Evolutionary conservation across 2,888 invertebrate genomes (phyloP).

Genomic region (Ennomos erosarius): DNA sequence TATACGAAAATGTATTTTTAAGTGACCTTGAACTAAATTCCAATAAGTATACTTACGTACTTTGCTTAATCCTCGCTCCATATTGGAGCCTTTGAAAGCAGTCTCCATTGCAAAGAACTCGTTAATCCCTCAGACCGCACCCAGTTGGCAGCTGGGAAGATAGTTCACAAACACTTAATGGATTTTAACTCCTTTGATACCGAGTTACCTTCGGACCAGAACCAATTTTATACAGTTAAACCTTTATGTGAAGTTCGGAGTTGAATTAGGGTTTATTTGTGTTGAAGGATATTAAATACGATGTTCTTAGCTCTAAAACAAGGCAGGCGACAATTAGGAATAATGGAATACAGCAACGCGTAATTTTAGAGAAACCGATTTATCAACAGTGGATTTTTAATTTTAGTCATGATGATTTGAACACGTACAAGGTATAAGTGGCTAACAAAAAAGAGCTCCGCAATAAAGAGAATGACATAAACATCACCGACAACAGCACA

Average conservation of each 20-base stretch:
- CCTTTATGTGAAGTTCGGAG: constrained; percentile 30
- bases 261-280: constrained; percentile 33
- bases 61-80: constrained; percentile 1
- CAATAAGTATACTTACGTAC: constrained; percentile 5
- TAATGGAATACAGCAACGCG: too few relatives aligned
- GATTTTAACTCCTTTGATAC: constrained; percentile 42
- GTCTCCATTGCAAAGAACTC: constrained; percentile 25
- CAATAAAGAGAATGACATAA: constrained; percentile 2
- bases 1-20: neutral
- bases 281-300: neutral
- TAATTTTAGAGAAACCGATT: too few relatives aligned
- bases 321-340: neutral
- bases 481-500: neutral
- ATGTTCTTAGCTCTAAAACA: neutral
- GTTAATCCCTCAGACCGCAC: constrained; percentile 20
- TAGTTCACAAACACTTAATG: constrained; percentile 41
- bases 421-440: too few relatives aligned
- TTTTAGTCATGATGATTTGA: too few relatives aligned
- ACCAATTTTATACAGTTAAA: constrained; percentile 34
- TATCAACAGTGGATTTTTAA: too few relatives aligned
- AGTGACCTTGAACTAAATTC: neutral
- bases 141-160: constrained; percentile 19
- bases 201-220: constrained; percentile 26
- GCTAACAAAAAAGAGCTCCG: too few relatives aligned
- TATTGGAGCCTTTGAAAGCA: constrained; percentile 1